Evolutionary conservation across 1,140 invertebrate species (phyloP).

Genomic region (Anadara kagoshimensis): DNA sequence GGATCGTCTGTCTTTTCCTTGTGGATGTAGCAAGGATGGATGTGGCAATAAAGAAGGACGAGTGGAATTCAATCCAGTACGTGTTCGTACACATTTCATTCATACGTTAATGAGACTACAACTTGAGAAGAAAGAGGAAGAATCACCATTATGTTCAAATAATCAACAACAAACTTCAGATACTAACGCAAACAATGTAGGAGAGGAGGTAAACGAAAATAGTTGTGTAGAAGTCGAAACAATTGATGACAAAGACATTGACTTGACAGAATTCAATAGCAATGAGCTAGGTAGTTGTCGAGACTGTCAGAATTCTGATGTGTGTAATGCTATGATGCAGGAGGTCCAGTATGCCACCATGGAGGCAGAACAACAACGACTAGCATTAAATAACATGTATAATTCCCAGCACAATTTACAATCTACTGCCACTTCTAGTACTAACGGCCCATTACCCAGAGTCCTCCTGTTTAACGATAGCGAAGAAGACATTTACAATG

Average conservation of each 20-base stretch:
- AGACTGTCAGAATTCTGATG: constrained; percentile 71
- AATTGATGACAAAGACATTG: constrained; percentile 38
- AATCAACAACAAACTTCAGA: neutral
- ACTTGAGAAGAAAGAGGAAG: constrained; percentile 86
- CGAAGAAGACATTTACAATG: constrained; percentile 76
- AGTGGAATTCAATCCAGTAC: constrained; percentile 96
- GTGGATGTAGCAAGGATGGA: constrained; percentile 94
- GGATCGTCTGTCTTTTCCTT: constrained; percentile 95
- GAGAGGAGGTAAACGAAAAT: constrained; percentile 8
- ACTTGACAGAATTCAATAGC: constrained; percentile 68
- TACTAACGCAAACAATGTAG: neutral
- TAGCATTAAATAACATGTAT: constrained; percentile 22
- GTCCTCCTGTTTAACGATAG: constrained; percentile 68
- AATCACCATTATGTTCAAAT: constrained; percentile 8
- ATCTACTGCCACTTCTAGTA: constrained; percentile 25
- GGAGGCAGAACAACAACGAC: constrained; percentile 55
- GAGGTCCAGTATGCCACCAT: constrained; percentile 64
- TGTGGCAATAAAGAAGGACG: constrained; percentile 94
- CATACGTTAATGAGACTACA: constrained; percentile 97
- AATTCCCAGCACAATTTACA: constrained; percentile 28
- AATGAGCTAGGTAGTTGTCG: constrained; percentile 71
- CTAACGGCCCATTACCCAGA: constrained; percentile 53
- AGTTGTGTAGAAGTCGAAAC: neutral
- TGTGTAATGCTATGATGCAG: constrained; percentile 70
- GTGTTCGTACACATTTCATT: constrained; percentile 97